A percentile compares a stretch with the other conserved stretches of the same genome.
phyloP scores from a whole-genome alignment of 2,797 vertebrate species.

The Phoebastria nigripes region DNA sequence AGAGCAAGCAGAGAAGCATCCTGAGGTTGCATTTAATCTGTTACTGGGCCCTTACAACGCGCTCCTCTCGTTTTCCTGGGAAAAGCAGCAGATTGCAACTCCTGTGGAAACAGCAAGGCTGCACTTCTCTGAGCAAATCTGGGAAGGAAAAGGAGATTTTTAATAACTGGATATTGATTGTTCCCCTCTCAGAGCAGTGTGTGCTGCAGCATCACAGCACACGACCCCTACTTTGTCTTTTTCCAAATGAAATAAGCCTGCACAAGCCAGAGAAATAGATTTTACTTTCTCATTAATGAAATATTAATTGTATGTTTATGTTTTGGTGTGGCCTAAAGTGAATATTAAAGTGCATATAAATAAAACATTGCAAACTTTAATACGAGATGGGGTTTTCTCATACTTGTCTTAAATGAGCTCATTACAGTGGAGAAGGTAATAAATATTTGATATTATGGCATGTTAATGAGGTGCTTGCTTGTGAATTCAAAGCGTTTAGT shows the following conservation, averaged over 20 bases:
- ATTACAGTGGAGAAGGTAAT: constrained; percentile 21
- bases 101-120: not conserved
- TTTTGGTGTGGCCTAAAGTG: constrained; percentile 30
- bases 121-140: not conserved
- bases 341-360: constrained; percentile 22
- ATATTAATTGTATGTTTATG: constrained; percentile 38
- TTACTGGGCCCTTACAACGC: not conserved
- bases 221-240: not conserved
- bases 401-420: constrained; percentile 37
- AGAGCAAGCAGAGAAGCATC: not conserved
- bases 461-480: constrained; percentile 55
- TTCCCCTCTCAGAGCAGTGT: not conserved
- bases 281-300: constrained; percentile 13
- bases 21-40: not conserved
- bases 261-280: not conserved
- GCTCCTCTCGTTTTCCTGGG: accelerated
- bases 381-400: not conserved
- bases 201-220: not conserved
- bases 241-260: not conserved
- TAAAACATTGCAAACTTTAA: constrained; percentile 15
- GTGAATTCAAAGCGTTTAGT: constrained; percentile 60
- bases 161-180: not conserved
- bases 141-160: not conserved
- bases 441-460: constrained; percentile 55
- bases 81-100: not conserved